phyloP scores from a whole-genome alignment of 2,888 invertebrate species.

The Gonocerus acuteangulatus region DNA sequence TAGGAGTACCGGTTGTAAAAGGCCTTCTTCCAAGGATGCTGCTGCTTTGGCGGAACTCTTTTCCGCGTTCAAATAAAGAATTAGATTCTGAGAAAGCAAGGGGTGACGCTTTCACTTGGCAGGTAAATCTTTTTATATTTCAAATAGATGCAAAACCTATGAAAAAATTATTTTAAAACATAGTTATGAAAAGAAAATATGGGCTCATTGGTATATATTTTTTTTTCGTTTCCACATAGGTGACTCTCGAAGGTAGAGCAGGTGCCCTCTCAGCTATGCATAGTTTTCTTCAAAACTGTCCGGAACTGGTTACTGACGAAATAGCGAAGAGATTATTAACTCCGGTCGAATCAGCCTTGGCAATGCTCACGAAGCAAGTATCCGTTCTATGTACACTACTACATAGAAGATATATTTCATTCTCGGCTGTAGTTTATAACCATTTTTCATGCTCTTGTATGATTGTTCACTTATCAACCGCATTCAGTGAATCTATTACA shows the following conservation, averaged over 20 bases:
- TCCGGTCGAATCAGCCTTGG: conserved; percentile 90
- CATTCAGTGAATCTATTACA: too few species aligned
- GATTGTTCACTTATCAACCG: too few species aligned
- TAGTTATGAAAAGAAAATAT: too few species aligned
- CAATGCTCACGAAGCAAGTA: conserved; percentile 84
- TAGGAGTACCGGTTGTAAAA: conserved; percentile 83
- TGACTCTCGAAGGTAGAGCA: conserved; percentile 90
- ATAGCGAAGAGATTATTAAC: conserved; percentile 78
- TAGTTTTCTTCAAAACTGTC: conserved; percentile 84
- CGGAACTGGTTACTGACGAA: conserved; percentile 85
- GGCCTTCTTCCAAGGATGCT: conserved; percentile 88
- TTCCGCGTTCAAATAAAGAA: conserved; percentile 92
- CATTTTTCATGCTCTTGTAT: background rate
- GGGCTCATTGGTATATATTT: too few species aligned
- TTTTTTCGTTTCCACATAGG: too few species aligned
- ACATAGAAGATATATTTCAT: background rate
- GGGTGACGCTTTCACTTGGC: conserved; percentile 98
- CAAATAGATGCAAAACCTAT: too few species aligned
- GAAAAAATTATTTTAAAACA: too few species aligned
- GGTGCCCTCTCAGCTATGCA: conserved; percentile 94
- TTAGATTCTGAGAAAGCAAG: conserved; percentile 92
- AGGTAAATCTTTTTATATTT: too few species aligned
- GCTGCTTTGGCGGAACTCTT: conserved; percentile 93
- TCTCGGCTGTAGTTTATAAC: background rate
- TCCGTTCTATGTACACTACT: background rate